Base-by-base conservation (phyloP, 1,140 invertebrate species). In the Heliconius nattereri region DNA sequence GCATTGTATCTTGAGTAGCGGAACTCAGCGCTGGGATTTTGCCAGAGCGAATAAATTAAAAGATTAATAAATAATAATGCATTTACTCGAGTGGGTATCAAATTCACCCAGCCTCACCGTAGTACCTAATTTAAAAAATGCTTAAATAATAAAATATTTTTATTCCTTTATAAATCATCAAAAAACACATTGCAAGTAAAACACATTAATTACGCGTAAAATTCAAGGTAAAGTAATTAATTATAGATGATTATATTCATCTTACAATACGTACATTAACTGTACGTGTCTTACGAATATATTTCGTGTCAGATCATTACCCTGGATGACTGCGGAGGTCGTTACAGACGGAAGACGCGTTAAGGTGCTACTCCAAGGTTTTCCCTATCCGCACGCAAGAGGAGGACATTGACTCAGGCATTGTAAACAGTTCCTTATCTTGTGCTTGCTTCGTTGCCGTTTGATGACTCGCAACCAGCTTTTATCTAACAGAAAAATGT, bases 401-500 rank as follows among this genome's bases (percentile, higher is more conserved):
- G 85, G 88, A 92, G 93, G 93, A 92, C 93, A 92, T 94, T 94
- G 92, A 94, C 93, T 91, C 87, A 92, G 91, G 88, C 85, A 92
- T 90, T 92, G 93, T 93, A 94, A 93, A 93, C 92, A 94, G 89
- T 93, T 93, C 91, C 93, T 94, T 94, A 94, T 94, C 93, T 92
- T 86, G 83, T 89, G 88, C 88, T 89, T 89, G 85, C 88, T 86
- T 83, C 86, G 83, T 80, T 83, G 85, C 80, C 76, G 82, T 79
- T 85, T 87, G 89, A 86, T 89, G 86, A 88, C 85, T 90, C 85
- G 85, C 86, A 85, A 85, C 86, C 90, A 92, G 92, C 91, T 91
- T 94, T 92, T 92, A 92, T 92, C 91, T 94, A 89, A 86, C 81
- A 88, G 84, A 84, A 87, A 89, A 91, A 89, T 92, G 89, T 90